A percentile compares a stretch with the other conserved stretches of the same genome.
Evolutionary conservation across 2,113 vertebrate genomes (phyloP).

Genomic region (Chinchilla lanigera): DNA sequence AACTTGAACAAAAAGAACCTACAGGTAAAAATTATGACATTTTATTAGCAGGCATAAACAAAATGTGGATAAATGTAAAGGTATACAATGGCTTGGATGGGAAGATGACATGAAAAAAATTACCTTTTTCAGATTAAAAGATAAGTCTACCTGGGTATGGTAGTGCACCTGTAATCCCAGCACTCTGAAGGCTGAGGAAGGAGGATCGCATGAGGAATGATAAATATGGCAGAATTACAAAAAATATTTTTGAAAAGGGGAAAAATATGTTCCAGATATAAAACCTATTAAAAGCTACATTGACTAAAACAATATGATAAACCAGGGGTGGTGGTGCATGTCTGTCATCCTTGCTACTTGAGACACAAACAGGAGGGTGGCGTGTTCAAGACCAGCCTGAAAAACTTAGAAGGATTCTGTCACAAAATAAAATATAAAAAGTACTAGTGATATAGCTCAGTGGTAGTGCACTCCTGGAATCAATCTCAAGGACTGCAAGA

Average conservation of each 20-base stretch:
- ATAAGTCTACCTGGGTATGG: background rate
- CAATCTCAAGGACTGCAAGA: background rate
- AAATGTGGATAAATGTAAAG: background rate
- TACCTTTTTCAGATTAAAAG: background rate
- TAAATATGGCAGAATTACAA: background rate
- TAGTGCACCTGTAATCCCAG: background rate
- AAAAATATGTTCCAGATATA: background rate
- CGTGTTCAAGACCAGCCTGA: background rate
- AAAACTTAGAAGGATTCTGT: background rate
- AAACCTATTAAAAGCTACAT: background rate
- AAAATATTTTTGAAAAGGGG: background rate
- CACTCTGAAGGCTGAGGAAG: background rate
- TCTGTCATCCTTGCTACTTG: background rate
- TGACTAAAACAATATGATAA: background rate
- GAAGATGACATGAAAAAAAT: background rate
- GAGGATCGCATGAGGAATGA: background rate
- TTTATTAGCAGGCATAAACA: background rate
- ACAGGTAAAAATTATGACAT: background rate
- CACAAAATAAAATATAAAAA: background rate
- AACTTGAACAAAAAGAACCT: background rate
- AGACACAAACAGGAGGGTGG: background rate
- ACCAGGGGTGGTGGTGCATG: background rate
- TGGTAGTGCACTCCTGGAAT: background rate
- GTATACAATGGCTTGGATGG: background rate
- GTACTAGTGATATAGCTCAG: background rate